phyloP scores from a whole-genome alignment of 2,888 invertebrate species.

The Chrysolina americana region DNA sequence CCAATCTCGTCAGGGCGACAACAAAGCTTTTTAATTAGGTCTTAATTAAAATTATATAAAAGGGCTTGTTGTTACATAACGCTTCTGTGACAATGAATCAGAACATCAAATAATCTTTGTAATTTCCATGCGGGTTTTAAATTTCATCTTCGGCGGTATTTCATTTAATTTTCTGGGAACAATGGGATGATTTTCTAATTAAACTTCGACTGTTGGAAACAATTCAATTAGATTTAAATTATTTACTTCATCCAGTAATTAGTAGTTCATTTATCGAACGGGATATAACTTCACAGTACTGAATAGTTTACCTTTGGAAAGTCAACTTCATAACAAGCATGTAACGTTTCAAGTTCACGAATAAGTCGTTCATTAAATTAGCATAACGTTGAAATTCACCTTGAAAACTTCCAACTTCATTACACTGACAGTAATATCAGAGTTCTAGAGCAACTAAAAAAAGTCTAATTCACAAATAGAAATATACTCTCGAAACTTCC shows the following conservation, averaged over 20 bases:
- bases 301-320: too few relatives aligned
- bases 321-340: too few relatives aligned
- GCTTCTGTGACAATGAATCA: conserved; percentile 6
- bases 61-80: conserved; percentile 14
- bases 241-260: background rate
- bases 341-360: too few relatives aligned
- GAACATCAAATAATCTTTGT: conserved; percentile 21
- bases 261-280: background rate
- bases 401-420: too few relatives aligned
- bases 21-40: conserved; percentile 21
- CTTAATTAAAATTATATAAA: conserved; percentile 15
- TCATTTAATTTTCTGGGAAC: background rate
- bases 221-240: background rate
- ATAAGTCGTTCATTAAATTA: too few relatives aligned
- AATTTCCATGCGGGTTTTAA: conserved; percentile 5
- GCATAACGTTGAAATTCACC: too few relatives aligned
- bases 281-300: background rate
- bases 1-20: conserved; percentile 11
- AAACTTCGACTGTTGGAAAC: background rate
- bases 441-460: too few relatives aligned
- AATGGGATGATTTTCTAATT: background rate
- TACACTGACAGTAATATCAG: too few relatives aligned
- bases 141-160: background rate
- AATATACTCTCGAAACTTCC: too few relatives aligned
- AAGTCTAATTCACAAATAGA: too few relatives aligned